Conservation (phyloP, 2,888 invertebrate genomes). For the Drosophila merina region DNA sequence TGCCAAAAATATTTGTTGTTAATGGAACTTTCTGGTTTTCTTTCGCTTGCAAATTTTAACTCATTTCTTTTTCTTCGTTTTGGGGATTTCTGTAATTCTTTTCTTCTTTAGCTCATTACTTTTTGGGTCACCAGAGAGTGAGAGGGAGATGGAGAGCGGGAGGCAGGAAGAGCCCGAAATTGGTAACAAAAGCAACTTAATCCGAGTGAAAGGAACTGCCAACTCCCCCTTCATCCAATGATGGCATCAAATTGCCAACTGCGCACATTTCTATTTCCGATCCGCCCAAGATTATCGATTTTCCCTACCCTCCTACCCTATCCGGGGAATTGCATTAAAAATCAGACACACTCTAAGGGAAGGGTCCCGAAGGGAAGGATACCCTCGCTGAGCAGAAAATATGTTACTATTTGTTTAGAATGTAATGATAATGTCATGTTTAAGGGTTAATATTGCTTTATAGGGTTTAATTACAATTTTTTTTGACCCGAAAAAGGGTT, state of each 20-base stretch:
- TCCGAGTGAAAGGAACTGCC: slow-evolving; percentile 34
- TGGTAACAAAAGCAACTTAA: slow-evolving; percentile 33
- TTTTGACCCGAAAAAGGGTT: background rate
- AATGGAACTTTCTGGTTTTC: slow-evolving; percentile 58
- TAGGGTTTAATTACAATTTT: background rate
- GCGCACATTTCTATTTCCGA: slow-evolving; percentile 65
- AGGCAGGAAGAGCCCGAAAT: slow-evolving; percentile 19
- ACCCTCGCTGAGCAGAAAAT: background rate
- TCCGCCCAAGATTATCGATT: slow-evolving; percentile 70
- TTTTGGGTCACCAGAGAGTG: slow-evolving; percentile 39
- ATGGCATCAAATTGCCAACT: slow-evolving; percentile 46
- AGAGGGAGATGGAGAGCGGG: slow-evolving; percentile 7
- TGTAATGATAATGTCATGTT: background rate
- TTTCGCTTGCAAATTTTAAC: slow-evolving; percentile 39
- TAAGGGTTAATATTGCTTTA: background rate
- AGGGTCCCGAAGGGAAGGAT: slow-evolving; percentile 6
- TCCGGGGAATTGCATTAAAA: slow-evolving; percentile 5
- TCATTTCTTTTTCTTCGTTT: slow-evolving; percentile 17
- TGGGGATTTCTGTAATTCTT: slow-evolving; percentile 43
- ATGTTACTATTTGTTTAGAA: background rate
- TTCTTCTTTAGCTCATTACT: slow-evolving; percentile 44
- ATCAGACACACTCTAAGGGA: background rate
- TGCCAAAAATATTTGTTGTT: slow-evolving; percentile 54
- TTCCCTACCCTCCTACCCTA: slow-evolving; percentile 26
- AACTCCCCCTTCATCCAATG: slow-evolving; percentile 22